Base-by-base conservation (phyloP, 2,888 invertebrate species). In the Hirtodrosophila confusa region DNA sequence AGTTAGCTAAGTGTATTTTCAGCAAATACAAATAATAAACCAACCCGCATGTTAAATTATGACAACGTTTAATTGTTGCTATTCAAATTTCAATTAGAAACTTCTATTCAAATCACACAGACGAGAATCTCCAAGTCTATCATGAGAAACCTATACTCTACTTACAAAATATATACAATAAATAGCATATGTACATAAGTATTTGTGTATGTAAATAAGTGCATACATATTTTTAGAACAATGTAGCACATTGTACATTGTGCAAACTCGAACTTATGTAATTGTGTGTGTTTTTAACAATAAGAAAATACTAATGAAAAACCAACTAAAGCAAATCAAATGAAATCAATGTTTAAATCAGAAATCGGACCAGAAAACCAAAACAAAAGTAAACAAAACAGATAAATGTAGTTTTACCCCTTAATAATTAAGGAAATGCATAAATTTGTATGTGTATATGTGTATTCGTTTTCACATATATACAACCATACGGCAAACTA, bases 311-410 rank as follows among this genome's bases (percentile, higher is more conserved):
- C 53, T 57, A 35, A 58, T 12, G 33, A 53, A 44, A 39, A 41
- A 48, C 31, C 33, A 43, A 54, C 11, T 39, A 64, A 71, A 67
- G 45, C 29, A 62, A 82, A 86, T 69, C 61, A 84, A 78, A 75
- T 68, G 43, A 66, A 79, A 72, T 61, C 39, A 24, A 69, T 55
- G 55, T 69, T 86, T 53, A 44, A 77, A 75, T 78, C 67, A 63
- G 51, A 74, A 80, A 88, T 86, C 76, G 88, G 82, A 82, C 82
- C 82, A 82, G 75, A 68, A 56, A 62, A 27, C 37, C n/a, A 50
- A 69, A 63, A 12, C 9, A 35, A 48, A 56, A 65, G 39, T 45
- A 57, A 61, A 36, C 37, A 66, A 55, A 43, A 10, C 41, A 17
- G 17, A 17, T 36, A 57, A 56, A 53, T 55, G 29, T 71, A 71